Evolutionary conservation across 2,888 invertebrate species (phyloP), one percentile per base, ranked within the genome.

Genomic region (Nymphalis polychloros): DNA sequence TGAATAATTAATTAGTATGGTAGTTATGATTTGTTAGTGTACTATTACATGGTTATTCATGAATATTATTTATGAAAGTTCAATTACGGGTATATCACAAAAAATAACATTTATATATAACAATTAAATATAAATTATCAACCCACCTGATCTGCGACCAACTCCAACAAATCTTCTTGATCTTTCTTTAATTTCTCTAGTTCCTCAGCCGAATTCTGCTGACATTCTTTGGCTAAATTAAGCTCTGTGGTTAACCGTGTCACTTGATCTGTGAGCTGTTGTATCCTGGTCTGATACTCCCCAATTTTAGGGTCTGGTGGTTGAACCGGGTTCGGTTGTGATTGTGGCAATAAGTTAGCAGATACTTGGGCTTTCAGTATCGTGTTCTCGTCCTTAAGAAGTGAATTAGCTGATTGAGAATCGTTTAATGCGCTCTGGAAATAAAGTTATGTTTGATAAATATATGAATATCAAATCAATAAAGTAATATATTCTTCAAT

Each of bases 161-260:
- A 88, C 80, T 97, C 96, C 67, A 99, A 87, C 72, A 99, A 88
- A 87, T 99, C 98, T 77, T 99, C 99, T 85, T 99, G 98, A 81
- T 99, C 99, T 81, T 96, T 97, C 81, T 94, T 95, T 72, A 97
- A 81, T 74, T 94, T 93, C 52, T 94, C 94, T 75, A 96, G 81
- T 75, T 96, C 95, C 0, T 83, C 84, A 0, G 67, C 73, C 0
- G 80, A 73, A 1, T 48, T 72, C 47, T 62, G 75, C 72, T 84
- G 77, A 2, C 68, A 79, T 4, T 84, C 84, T 52, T 79, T 76
- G 8, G 82, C 77, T 0, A 62, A 23, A 52, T 64, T 75, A 72
- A 86, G 67, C 31, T 82, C 83, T 1, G 66, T 70, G 2, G 66
- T 77, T 1, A 87, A 70, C 66, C 81, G 73, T 0, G 70, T 31